Evolutionary conservation across 2,888 invertebrate species (phyloP).

Genomic region (Orchesellides sinensis): DNA sequence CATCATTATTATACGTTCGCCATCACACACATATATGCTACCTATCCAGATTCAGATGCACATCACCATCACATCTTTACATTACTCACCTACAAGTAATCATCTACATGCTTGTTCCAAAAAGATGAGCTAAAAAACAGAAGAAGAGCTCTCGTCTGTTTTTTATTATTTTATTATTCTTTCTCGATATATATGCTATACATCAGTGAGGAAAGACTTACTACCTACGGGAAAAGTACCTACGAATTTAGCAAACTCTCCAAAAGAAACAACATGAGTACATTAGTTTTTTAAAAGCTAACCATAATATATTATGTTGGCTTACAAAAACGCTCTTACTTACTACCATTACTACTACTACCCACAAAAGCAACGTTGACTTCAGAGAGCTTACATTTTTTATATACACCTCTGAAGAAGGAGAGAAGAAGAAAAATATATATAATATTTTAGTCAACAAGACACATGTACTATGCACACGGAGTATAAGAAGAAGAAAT

Average conservation of each 20-base stretch:
- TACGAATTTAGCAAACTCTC: background rate
- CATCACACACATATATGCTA: too few relatives aligned
- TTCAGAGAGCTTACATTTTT: too few relatives aligned
- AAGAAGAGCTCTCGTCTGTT: background rate
- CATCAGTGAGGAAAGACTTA: too few relatives aligned
- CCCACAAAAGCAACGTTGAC: constrained; percentile 12
- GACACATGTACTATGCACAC: too few relatives aligned
- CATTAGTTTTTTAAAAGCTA: too few relatives aligned
- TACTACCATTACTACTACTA: too few relatives aligned
- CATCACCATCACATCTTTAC: background rate
- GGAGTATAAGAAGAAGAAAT: constrained; percentile 5
- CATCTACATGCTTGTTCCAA: constrained; percentile 9
- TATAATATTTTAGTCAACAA: too few relatives aligned
- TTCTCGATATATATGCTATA: too few relatives aligned
- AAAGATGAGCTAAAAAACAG: constrained; percentile 1
- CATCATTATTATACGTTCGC: too few relatives aligned
- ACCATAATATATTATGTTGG: too few relatives aligned
- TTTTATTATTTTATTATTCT: background rate
- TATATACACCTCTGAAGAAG: background rate
- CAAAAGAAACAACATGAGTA: background rate
- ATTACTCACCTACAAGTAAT: constrained; percentile 6
- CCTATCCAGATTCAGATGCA: constrained; percentile 5
- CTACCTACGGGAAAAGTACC: background rate
- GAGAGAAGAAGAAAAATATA: background rate
- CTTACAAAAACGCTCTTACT: too few relatives aligned